Evolutionary conservation across 1,140 invertebrate species (phyloP), one percentile per base, ranked within the genome.

Genomic region (Conus ventricosus): DNA sequence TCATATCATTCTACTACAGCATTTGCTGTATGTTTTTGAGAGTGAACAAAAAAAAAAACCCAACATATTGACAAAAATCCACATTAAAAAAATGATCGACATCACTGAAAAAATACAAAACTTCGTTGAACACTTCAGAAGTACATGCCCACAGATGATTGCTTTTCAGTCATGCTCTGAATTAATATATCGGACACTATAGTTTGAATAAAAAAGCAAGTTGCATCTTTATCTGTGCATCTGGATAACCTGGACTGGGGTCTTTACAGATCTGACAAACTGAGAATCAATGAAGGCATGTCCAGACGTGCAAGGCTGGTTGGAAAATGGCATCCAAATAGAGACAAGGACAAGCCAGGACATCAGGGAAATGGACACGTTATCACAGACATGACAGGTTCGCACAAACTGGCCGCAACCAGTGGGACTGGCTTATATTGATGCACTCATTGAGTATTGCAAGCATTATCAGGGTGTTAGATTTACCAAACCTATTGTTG

Each of bases 321-420:
- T 39, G 76, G 25, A 51, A 78, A 78, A 78, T 39, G n/a, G 39
- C 39, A 7, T 13, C 76, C 11, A 71, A 71, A 71, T 71, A 23
- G 67, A 20, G 67, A 13, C 20, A 23, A 71, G 57, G 39, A 78
- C 25, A 27, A 78, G 76, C 8, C 39, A 81, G 51, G 53, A 51
- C 3, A 54, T 39, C 6, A 10, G 13, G 39, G 51, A 81, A 55
- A 51, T 39, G 51, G 80, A 81, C 39, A 51, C 11, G 23, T 54
- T 81, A 81, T 81, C 80, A 81, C 80, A 81, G 80, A 81, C 51
- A 23, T 54, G 25, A 78, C 27, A 54, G 20, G 39, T 81, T 54
- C 20, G 27, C 13, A 81, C 27, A 54, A 54, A 54, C 76, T 78
- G 25, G 76, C 76, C 39, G 27, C n/a, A 39, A 54, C 80, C 80